A percentile compares a stretch with the other conserved stretches of the same genome.
These are phyloP conservation scores for Atherinosoma microstoma DNA, from an alignment of 2,797 vertebrate species.

Conservation along the genomic window DNA sequence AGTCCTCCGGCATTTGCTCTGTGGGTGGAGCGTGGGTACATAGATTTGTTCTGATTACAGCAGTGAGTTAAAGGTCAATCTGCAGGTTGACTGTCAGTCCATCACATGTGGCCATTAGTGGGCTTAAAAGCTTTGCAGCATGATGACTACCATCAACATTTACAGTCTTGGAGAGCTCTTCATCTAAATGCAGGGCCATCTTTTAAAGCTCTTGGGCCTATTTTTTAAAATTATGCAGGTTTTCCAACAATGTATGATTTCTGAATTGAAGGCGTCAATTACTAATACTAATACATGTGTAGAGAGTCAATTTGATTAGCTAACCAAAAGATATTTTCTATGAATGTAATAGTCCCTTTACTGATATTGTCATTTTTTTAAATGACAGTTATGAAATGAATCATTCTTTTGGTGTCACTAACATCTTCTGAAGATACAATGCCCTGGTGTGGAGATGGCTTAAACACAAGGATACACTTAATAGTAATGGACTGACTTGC, in stretches of 20 bases:
- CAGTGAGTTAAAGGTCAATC: slow-evolving; percentile 39
- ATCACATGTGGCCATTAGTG: slow-evolving; percentile 43
- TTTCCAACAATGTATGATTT: slow-evolving; percentile 36
- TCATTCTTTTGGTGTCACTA: background rate
- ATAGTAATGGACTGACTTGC: background rate
- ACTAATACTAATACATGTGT: background rate
- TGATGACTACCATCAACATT: slow-evolving; percentile 36
- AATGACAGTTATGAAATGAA: background rate
- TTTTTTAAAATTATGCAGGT: slow-evolving; percentile 29
- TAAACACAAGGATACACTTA: background rate
- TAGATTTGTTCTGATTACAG: slow-evolving; percentile 38
- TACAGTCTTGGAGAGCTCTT: slow-evolving; percentile 41
- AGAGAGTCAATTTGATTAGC: background rate
- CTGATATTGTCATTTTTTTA: background rate
- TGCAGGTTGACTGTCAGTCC: slow-evolving; percentile 36
- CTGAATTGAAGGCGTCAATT: slow-evolving; percentile 5
- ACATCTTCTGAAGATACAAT: background rate
- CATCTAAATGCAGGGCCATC: slow-evolving; percentile 21
- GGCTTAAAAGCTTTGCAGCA: slow-evolving; percentile 44
- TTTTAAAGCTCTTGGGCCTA: slow-evolving; percentile 20
- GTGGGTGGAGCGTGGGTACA: slow-evolving; percentile 8
- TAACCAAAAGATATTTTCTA: background rate
- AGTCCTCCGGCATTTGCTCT: slow-evolving; percentile 11
- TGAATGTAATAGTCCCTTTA: background rate
- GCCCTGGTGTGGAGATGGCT: background rate